phyloP scores from a whole-genome alignment of 2,797 vertebrate genomes.

The Onychomys leucogaster region DNA sequence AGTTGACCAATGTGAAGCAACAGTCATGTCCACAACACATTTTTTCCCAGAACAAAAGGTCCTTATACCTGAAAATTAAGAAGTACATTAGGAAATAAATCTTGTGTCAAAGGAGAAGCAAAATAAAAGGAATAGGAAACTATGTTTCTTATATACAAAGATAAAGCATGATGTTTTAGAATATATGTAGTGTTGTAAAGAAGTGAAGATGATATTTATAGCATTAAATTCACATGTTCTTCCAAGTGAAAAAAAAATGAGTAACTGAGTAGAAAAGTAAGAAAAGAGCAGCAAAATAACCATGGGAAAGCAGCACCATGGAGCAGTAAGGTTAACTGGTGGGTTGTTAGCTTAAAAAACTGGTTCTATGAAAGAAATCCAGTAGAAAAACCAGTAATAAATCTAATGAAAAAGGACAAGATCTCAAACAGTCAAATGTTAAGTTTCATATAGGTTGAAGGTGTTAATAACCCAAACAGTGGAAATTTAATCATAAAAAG shows the following conservation, averaged over 20 bases:
- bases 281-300: neutral
- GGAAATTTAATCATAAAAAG: constrained; percentile 34
- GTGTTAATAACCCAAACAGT: neutral
- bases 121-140: neutral
- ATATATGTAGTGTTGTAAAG: neutral
- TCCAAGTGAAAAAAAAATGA: constrained; percentile 2
- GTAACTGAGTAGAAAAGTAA: neutral
- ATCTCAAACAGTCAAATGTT: neutral
- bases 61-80: neutral
- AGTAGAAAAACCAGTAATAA: neutral
- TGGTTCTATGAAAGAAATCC: neutral
- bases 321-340: neutral
- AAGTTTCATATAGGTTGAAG: neutral
- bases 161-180: neutral
- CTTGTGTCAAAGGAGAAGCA: neutral
- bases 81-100: neutral
- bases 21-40: neutral
- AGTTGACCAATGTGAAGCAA: neutral
- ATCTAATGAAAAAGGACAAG: neutral
- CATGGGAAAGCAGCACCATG: neutral
- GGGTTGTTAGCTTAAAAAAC: constrained; percentile 17
- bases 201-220: neutral
- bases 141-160: neutral
- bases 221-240: neutral
- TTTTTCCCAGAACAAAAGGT: neutral